These are phyloP conservation scores for Drosophila trichaetosa DNA, from an alignment of 2,888 invertebrate species.

Conservation along the genomic window DNA sequence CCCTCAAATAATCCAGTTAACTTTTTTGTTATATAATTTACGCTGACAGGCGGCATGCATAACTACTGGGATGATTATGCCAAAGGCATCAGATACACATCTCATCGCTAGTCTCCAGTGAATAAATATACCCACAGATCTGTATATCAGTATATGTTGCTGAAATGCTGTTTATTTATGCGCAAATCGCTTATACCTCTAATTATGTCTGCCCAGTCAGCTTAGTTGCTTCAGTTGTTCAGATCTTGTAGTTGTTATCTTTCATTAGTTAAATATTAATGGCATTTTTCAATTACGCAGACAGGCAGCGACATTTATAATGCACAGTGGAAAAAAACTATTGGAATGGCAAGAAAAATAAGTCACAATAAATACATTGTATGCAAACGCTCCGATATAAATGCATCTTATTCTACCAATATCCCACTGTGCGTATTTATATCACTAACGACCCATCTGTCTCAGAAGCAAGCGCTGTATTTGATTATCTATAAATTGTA, in stretches of 20 bases:
- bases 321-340: constrained; percentile 41
- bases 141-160: constrained; percentile 5
- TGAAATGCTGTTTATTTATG: constrained; percentile 66
- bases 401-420: neutral
- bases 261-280: constrained; percentile 65
- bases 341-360: neutral
- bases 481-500: constrained; percentile 61
- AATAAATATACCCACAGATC: neutral
- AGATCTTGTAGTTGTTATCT: constrained; percentile 19
- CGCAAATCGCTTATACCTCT: constrained; percentile 46
- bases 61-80: constrained; percentile 50
- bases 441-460: constrained; percentile 14
- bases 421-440: constrained; percentile 34
- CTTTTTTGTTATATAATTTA: constrained; percentile 70
- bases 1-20: constrained; percentile 74
- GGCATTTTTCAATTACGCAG: constrained; percentile 78
- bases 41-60: constrained; percentile 62
- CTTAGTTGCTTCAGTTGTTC: constrained; percentile 17
- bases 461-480: constrained; percentile 32
- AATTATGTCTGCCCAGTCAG: constrained; percentile 58
- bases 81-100: constrained; percentile 32
- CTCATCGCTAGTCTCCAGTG: constrained; percentile 17
- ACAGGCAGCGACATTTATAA: constrained; percentile 67
- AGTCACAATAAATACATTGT: neutral
- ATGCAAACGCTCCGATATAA: neutral